Evolutionary conservation across 2,113 vertebrate genomes (phyloP), one percentile per base, ranked within the genome.

Genomic region (Serinus canaria): DNA sequence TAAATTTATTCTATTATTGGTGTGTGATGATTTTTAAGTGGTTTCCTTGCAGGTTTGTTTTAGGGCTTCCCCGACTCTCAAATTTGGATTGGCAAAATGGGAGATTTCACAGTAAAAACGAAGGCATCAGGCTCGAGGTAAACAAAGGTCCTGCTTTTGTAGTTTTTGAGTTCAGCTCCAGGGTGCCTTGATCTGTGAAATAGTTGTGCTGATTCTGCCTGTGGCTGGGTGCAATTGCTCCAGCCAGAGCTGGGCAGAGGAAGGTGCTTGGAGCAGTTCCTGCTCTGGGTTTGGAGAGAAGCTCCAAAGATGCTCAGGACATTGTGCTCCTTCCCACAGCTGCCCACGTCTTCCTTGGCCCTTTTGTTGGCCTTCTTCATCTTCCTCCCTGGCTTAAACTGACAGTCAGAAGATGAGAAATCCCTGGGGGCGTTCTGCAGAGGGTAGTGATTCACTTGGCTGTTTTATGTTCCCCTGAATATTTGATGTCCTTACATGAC

Each of bases 1-100:
- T 89, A 77, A 92, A 91, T 96, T 67, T 58, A 22, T 87, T 93
- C 73, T 74, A 0, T 93, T 91, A 56, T 10, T 94, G 37, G 46
- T 4, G 5, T 81, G 56, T 86, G 72, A 78, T 92, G 77, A 43
- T 72, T 97, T 96, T 95, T 76, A 92, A 95, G 85, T 94, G 83
- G 44, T 68, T 96, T 96, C 93, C 86, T 90, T 79, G 75, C 9
- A 82, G 67, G 64, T 89, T 96, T 22, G 27, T 81, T 86, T 94
- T 59, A 70, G 50, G 75, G 58, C 66, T 92, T 92, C 80, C 53
- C 46, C 23, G 27, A 4, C 50, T 85, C 76, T 82, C 7, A 5
- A 6, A 7, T 70, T 83, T 79, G 63, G 81, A 15, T 72, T 64
- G 56, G 78, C 39, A 72, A 73, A 86, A 37, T 76, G 60, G 16